A percentile compares a stretch with the other conserved stretches of the same genome.
Evolutionary conservation across 2,113 vertebrate genomes (phyloP).

Genomic region (Leiothrix lutea): DNA sequence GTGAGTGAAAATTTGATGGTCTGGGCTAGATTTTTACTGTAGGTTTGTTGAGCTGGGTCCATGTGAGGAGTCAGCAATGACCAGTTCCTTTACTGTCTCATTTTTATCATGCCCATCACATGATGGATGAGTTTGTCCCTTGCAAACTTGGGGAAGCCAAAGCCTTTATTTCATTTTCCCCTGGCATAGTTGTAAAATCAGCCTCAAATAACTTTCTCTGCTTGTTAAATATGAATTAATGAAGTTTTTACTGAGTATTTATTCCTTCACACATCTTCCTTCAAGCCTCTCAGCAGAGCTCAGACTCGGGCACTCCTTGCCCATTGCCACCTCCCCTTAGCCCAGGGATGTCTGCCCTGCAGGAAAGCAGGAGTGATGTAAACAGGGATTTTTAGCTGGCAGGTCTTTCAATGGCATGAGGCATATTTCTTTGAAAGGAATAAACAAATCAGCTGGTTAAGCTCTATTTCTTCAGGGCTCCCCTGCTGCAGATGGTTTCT

Average conservation of each 20-base stretch:
- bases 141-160: neutral
- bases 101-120: neutral
- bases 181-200: neutral
- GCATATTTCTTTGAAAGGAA: neutral
- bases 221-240: neutral
- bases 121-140: neutral
- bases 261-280: neutral
- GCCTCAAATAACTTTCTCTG: neutral
- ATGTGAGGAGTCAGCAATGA: neutral
- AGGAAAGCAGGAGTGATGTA: neutral
- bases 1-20: neutral
- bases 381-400: neutral
- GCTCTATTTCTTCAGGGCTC: neutral
- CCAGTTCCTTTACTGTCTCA: neutral
- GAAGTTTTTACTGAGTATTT: neutral
- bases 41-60: neutral
- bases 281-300: neutral
- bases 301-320: accelerated
- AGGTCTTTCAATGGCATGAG: neutral
- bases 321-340: neutral
- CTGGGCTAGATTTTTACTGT: neutral
- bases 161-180: neutral
- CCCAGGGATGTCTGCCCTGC: neutral
- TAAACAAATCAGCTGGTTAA: neutral
- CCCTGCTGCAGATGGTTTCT: neutral